Evolutionary conservation across 2,888 invertebrate species (phyloP).

Genomic region (Pegoplata infirma): DNA sequence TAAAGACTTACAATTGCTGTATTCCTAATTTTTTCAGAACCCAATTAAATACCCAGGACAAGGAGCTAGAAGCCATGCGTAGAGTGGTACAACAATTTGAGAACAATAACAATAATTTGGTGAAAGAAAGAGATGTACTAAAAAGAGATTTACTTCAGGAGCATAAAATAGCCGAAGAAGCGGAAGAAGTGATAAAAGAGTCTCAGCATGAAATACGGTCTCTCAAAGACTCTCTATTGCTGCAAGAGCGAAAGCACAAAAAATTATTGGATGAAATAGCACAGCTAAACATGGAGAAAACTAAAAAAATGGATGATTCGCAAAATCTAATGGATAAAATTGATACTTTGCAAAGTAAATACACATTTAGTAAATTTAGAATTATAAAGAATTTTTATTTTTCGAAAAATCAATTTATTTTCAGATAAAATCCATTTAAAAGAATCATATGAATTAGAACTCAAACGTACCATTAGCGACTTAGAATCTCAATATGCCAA

Average conservation of each 20-base stretch:
- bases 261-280: conserved; percentile 70
- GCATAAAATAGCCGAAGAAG: conserved; percentile 68
- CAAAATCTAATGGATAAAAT: conserved; percentile 74
- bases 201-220: conserved; percentile 75
- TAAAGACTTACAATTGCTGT: not conserved
- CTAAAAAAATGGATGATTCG: conserved; percentile 74
- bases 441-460: conserved; percentile 74
- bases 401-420: not conserved
- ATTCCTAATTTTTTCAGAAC: conserved; percentile 68
- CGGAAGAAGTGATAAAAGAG: conserved; percentile 70
- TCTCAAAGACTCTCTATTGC: conserved; percentile 71
- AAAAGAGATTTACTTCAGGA: conserved; percentile 72
- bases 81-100: conserved; percentile 73
- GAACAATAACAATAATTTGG: conserved; percentile 72
- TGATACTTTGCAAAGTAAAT: conserved; percentile 73
- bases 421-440: conserved; percentile 75
- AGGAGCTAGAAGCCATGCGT: conserved; percentile 74
- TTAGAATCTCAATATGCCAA: conserved; percentile 72
- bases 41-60: conserved; percentile 73
- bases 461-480: conserved; percentile 75
- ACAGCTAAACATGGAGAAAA: conserved; percentile 72
- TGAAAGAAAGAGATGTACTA: conserved; percentile 74
- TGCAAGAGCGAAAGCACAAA: conserved; percentile 70
- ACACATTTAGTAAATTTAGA: not conserved
- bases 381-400: not conserved